Evolutionary conservation across 2,797 vertebrate species (phyloP).

Genomic region (Anisognathus igniventris): DNA sequence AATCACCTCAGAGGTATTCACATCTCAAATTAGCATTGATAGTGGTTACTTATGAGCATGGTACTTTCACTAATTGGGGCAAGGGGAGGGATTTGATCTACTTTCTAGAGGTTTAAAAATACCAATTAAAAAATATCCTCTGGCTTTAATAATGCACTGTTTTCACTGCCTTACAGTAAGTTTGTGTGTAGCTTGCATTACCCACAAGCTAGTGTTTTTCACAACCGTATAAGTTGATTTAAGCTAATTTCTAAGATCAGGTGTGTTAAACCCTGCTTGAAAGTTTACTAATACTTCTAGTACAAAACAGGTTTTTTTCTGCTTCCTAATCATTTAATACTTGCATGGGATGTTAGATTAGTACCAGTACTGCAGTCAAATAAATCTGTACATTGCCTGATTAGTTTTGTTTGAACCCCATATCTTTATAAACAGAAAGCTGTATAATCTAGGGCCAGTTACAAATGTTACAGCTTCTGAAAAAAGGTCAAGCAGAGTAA

Average conservation of each 20-base stretch:
- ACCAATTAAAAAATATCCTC: background rate
- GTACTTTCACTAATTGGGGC: background rate
- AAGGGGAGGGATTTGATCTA: background rate
- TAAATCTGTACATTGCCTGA: background rate
- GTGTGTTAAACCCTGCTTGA: background rate
- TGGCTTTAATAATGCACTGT: background rate
- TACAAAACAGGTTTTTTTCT: background rate
- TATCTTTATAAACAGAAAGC: background rate
- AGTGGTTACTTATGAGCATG: background rate
- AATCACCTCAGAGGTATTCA: background rate
- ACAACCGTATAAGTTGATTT: background rate
- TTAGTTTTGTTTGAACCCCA: background rate
- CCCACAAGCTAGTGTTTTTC: background rate
- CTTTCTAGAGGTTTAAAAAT: background rate
- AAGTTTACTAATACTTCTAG: background rate
- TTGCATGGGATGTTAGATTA: background rate
- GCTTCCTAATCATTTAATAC: background rate
- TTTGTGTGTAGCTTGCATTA: background rate
- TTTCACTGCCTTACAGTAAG: background rate
- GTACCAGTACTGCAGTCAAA: background rate
- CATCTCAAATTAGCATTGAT: background rate
- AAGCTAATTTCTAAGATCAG: background rate
- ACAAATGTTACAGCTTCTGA: background rate
- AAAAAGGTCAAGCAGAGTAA: background rate
- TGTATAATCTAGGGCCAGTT: background rate